Evolutionary conservation across 2,888 invertebrate genomes (phyloP).

Genomic region (Chironomus riparius): DNA sequence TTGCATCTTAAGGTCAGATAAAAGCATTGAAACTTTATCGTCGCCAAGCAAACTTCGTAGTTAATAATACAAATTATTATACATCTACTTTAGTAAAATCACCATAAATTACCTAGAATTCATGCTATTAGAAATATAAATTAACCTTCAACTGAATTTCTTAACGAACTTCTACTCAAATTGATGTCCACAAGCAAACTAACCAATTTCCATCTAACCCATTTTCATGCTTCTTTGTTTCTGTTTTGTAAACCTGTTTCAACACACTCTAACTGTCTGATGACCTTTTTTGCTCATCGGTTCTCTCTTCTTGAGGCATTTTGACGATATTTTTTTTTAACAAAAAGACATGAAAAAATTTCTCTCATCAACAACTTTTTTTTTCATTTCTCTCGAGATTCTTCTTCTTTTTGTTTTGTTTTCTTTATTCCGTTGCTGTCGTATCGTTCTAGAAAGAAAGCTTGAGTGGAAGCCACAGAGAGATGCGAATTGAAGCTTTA

Average conservation of each 20-base stretch:
- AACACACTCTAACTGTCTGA: constrained; percentile 11
- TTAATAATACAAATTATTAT: too few species aligned
- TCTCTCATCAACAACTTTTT: neutral
- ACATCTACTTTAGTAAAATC: too few species aligned
- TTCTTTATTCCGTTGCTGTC: neutral
- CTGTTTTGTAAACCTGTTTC: constrained; percentile 13
- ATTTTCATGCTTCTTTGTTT: constrained; percentile 12
- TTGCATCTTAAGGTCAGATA: too few species aligned
- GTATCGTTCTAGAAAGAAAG: neutral
- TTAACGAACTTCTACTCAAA: neutral
- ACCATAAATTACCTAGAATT: neutral
- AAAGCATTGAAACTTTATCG: too few species aligned
- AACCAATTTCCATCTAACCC: constrained; percentile 1
- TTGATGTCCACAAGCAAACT: constrained; percentile 4
- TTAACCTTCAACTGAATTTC: neutral
- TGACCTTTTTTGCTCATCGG: constrained; percentile 19
- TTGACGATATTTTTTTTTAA: neutral
- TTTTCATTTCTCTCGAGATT: neutral
- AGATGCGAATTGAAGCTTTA: neutral
- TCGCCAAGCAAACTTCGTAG: too few species aligned
- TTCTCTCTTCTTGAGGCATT: neutral
- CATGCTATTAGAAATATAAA: neutral
- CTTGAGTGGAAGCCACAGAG: neutral
- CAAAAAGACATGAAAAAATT: too few species aligned
- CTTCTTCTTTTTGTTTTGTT: neutral